Base-by-base conservation (phyloP, 2,113 vertebrate genomes). In the Chaetura pelagica region DNA sequence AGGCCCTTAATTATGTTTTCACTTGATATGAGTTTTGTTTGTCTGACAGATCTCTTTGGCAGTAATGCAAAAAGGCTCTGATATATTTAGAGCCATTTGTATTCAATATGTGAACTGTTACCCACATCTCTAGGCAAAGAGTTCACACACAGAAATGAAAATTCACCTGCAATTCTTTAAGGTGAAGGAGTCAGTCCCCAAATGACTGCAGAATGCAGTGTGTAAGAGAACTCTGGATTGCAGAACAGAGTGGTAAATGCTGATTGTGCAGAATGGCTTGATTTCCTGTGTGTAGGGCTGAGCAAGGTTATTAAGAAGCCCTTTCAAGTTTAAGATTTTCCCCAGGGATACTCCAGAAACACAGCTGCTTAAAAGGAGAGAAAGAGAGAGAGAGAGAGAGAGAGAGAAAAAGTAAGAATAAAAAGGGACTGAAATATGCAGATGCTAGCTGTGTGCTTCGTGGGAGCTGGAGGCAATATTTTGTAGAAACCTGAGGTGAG, bases 201-300 rank as follows among this genome's bases (percentile, higher is more conserved):
- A 93, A 59, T 29, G 94, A 32, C 89, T 84, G 54, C 49, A 42
- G 88, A 95, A 89, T 48, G 35, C 24, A 21, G 73, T 78, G 69
- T 35, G 42, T 81, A 79, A 2, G 26, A 98, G 91, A 97, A 96
- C 62, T 90, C 61, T 72, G 90, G 95, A 88, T 91, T 92, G 83
- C 95, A 93, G 94, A 90, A 79, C 74, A 82, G 77, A 81, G 32
- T 7, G 52, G 76, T 85, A 96, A 89, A 58, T 85, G 97, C 97
- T 98, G 97, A 98, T 93, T 97, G 86, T 96, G 96, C 98, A 98
- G 93, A 96, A 97, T 77, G 90, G 69, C 92, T 96, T 97, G 94
- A 97, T 98, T 98, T 97, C 95, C 96, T 93, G 54, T 86, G 81
- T 40, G 87, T 38, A 77, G 86, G 94, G 87, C 93, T 93, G 93